Conservation (phyloP, 1,140 invertebrate species). For the Brachionus manjavacas region DNA sequence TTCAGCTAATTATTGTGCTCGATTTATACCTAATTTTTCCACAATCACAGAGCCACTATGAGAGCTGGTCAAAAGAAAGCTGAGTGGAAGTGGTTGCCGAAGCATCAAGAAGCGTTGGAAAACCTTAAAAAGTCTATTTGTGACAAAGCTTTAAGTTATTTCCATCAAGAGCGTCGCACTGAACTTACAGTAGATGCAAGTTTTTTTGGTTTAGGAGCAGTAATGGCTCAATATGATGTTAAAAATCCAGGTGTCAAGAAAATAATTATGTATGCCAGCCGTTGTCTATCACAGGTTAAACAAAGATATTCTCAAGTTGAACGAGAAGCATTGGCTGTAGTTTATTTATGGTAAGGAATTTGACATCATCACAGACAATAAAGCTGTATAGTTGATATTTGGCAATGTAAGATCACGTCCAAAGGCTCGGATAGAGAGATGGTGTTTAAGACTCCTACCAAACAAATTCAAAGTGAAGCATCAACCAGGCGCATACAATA, state of each 20-base stretch:
- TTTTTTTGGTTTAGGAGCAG: constrained; percentile 56
- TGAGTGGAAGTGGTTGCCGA: constrained; percentile 15
- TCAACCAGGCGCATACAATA: neutral
- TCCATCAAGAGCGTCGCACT: neutral
- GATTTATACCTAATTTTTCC: constrained; percentile 53
- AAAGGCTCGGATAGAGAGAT: neutral
- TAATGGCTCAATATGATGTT: constrained; percentile 52
- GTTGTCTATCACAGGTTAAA: constrained; percentile 44
- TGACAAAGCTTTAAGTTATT: constrained; percentile 1
- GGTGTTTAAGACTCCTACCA: neutral
- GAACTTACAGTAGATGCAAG: constrained; percentile 45
- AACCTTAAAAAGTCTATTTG: neutral
- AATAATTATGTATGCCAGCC: constrained; percentile 51
- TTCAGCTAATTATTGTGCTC: constrained; percentile 52
- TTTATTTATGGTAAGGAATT: constrained; percentile 27
- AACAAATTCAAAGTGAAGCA: neutral
- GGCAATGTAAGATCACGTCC: neutral
- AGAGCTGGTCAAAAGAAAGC: constrained; percentile 41
- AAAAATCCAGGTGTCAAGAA: neutral
- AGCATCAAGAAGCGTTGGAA: neutral
- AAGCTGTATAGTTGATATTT: neutral
- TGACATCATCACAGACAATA: neutral
- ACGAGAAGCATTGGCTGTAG: constrained; percentile 39
- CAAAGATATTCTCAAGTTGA: constrained; percentile 45
- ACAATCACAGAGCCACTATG: constrained; percentile 47